Base-by-base conservation (phyloP, 2,797 vertebrate species). In the Brotula barbata region DNA sequence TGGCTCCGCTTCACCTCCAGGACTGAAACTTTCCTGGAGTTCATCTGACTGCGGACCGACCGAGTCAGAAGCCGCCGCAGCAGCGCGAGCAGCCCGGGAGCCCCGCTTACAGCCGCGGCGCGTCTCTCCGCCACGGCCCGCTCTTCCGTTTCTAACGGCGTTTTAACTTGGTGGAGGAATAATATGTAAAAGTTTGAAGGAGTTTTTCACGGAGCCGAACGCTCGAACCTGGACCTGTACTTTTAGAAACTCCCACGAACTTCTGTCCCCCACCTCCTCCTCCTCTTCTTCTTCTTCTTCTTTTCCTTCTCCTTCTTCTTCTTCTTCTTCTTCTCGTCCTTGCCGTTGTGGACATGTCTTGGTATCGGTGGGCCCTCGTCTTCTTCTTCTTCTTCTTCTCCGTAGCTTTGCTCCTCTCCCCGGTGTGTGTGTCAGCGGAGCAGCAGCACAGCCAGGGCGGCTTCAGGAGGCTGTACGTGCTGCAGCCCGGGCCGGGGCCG, bases 381-480 rank as follows among this genome's bases (percentile, higher is more conserved):
- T n/a, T n/a, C n/a, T n/a, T n/a, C n/a, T 75, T 93, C 10, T 64
- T 94, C 28, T 75, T 93, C 10, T 64, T 94, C 28, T 87, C 81
- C 33, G 68, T 91, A 17, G 87, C 82, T 31, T 52, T 90, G 13
- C 79, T 91, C 19, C 77, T 91, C 20, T 84, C 76, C 10, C 82
- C 87, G 14, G 85, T 77, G 5, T 75, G 88, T 21, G 77, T 87
- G 50, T 90, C 90, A 36, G 63, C 86, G 54, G 89, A 92, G 85
- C 90, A 82, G 65, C 76, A 89, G 83, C 89, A 83, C 68, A 45
- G 51, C 36, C 80, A 12, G 61, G 79, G 82, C 84, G 92, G 85
- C 77, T 92, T 89, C 56, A 85, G 87, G 73, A 90, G 92, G 70
- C 90, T 92, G 19, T 95, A 94, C 74, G 92, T 96, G 56, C 72